Evolutionary conservation across 2,888 invertebrate genomes (phyloP), one percentile per base, ranked within the genome.

Genomic region (Ophioninae sp.): DNA sequence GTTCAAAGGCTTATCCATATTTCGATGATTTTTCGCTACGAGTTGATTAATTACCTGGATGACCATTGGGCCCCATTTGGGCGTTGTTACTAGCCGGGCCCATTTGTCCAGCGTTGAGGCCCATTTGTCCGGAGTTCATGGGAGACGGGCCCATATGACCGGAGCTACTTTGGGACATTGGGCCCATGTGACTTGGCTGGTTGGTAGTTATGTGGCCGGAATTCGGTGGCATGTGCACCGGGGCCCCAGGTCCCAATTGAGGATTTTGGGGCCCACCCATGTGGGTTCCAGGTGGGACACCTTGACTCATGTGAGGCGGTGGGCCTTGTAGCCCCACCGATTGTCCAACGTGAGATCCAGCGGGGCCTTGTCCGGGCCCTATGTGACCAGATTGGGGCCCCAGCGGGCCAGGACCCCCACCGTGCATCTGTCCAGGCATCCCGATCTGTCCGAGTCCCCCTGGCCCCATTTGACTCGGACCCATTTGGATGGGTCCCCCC

Each of bases 81-180:
- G 88, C 88, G 0, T 76, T 71, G 63, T 65, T 79, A 51, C 56
- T 75, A 6, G 81, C 68, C 8, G 64, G 58, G 20, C 64, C 86
- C n/a, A 86, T 84, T 2, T 87, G 94, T 17, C 94, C 92, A 89
- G 94, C 67, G 90, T 79, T 85, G 0, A 85, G 81, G 6, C 89
- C 89, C 79, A 88, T 89, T n/a, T 88, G 90, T 7, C 81, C 76
- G n/a, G 86, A 61, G 65, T 77, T 84, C 73, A 87, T 86, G 8
- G 59, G 23, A 20, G 58, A 30, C 13, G 59, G 41, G 6, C 59
- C 85, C 20, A 86, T 84, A 5, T 87, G 94, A 20, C 94, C 93
- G 89, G 94, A 93, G 7, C 41, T 63, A 90, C 75, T 92, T 79
- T 88, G 88, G 13, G 86, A 87, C 86, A 89, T 89, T 23, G 87